Base-by-base conservation (phyloP, 2,797 vertebrate species). In the Periparus ater region DNA sequence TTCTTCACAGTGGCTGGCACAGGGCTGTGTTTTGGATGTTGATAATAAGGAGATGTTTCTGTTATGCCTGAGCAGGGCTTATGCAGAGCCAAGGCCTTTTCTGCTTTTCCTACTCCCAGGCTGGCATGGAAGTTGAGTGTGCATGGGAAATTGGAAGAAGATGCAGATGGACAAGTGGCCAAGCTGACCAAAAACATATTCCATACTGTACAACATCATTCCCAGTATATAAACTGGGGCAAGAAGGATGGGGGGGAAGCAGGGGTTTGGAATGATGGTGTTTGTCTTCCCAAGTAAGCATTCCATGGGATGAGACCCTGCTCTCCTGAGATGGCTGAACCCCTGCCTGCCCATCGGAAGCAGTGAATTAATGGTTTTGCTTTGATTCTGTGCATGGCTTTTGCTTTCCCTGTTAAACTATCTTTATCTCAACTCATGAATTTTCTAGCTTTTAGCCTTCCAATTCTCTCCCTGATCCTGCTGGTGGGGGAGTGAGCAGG, bases 61-160 rank as follows among this genome's bases (percentile, higher is more conserved):
- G 9, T 16, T 44, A 18, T n/a, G 50, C 13, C 27, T 57, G 23
- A 55, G 9, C 11, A 44, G 34, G 3, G 4, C 36, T 75, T 38
- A 38, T 27, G 29, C 11, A 38, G 50, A 57, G 16, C 7, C 23
- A n/a, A 38, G 3, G 23, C 22, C 19, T 45, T 44, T 57, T 21
- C 36, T 63, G 11, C 20, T 51, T 38, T 51, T 50, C 11, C 4
- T 55, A 4, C 23, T 54, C 7, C 44, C 32, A 57, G 3, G 8
- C 14, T 83, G 51, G 25, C 3, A 7, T 70, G 32, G 11, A 63
- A 21, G 6, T 11, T 7, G 3, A 36, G 6, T 0, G 0, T 38
- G 3, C 11, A 11, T 29, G 27, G 32, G 11, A 38, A 13, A n/a
- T 15, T 38, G 11, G 23, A 36, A 29, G 17, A 11, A 36, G 4